Conservation (phyloP, 2,797 vertebrate species). For the Tauraco hartlaubi region DNA sequence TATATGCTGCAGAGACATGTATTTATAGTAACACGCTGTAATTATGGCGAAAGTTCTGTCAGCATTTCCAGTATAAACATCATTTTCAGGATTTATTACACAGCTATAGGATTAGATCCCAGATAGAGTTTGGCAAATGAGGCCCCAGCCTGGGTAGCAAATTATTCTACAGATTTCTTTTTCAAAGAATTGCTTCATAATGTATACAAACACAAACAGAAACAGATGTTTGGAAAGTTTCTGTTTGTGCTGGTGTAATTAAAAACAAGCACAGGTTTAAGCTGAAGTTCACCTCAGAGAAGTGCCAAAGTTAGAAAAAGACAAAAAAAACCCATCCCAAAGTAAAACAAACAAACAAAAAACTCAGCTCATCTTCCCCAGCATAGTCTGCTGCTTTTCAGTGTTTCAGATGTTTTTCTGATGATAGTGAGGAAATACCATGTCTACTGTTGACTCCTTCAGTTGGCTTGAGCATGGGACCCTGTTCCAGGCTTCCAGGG, state of each 20-base stretch:
- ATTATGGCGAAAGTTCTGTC: constrained; percentile 11
- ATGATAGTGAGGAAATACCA: background rate
- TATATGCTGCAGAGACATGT: background rate
- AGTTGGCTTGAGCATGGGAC: background rate
- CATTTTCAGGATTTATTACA: constrained; percentile 18
- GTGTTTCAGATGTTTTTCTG: background rate
- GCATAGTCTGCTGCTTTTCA: background rate
- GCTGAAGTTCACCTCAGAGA: background rate
- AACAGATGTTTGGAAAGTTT: constrained; percentile 38
- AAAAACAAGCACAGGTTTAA: constrained; percentile 20
- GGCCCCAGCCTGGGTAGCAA: background rate
- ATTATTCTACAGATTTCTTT: background rate
- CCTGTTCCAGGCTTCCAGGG: background rate
- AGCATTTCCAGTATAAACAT: constrained; percentile 46
- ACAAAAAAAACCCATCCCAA: too few species aligned
- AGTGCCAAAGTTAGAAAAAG: background rate
- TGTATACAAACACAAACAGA: constrained; percentile 16
- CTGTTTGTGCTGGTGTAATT: constrained; percentile 21
- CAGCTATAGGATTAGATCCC: constrained; percentile 8
- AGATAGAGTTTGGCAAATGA: constrained; percentile 8
- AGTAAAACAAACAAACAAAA: accelerated
- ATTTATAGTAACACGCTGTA: constrained; percentile 40
- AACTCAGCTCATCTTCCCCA: background rate
- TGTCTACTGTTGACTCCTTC: background rate
- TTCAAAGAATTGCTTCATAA: background rate